Percentiles rank a stretch among this genome's conserved stretches.
Evolutionary conservation across 2,888 invertebrate species (phyloP).

Genomic region (Lamellibrachia satsuma): DNA sequence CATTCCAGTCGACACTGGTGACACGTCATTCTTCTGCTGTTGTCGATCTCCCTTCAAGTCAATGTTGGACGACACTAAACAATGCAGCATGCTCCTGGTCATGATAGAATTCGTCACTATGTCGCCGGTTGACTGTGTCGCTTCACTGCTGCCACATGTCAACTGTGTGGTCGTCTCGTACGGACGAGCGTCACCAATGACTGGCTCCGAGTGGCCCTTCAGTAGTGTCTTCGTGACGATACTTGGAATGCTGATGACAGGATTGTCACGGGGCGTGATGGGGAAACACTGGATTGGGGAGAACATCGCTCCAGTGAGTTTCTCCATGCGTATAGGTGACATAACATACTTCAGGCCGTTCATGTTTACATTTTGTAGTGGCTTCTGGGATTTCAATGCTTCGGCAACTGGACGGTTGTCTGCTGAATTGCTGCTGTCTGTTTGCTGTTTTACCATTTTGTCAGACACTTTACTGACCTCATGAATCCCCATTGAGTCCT

Average conservation of each 20-base stretch:
- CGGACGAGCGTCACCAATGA: neutral
- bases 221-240: neutral
- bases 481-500: neutral
- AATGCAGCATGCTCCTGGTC: neutral
- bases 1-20: neutral
- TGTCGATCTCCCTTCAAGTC: neutral
- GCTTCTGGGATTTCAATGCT: neutral
- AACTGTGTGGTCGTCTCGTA: neutral
- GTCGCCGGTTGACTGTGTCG: neutral
- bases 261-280: constrained; percentile 19
- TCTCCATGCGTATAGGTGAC: constrained; percentile 17
- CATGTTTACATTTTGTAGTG: neutral
- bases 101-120: neutral
- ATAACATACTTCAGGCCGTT: neutral
- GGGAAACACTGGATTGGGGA: constrained; percentile 30
- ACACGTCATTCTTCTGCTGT: neutral
- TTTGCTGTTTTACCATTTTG: neutral
- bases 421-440: neutral
- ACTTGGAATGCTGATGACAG: constrained; percentile 7
- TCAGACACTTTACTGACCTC: constrained; percentile 7
- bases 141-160: neutral
- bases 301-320: constrained; percentile 21
- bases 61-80: neutral
- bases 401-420: neutral
- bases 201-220: neutral